phyloP scores from a whole-genome alignment of 1,140 invertebrate species.

The Cephus cinctus region DNA sequence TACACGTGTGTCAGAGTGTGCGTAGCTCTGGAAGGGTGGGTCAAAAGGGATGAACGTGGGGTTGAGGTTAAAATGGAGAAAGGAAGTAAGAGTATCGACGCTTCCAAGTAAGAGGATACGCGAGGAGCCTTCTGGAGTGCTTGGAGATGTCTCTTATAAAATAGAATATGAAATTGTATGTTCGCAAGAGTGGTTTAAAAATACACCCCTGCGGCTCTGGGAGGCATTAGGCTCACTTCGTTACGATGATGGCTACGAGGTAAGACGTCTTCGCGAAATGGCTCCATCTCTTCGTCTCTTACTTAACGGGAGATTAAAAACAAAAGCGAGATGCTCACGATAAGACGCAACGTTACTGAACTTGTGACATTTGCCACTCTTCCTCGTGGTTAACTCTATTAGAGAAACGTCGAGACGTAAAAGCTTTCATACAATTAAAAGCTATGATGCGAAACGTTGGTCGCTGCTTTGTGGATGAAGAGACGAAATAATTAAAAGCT shows the following conservation, averaged over 20 bases:
- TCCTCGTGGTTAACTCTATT: no score
- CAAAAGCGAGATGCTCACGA: not conserved
- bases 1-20: no score
- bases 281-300: not conserved
- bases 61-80: not conserved
- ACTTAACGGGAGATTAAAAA: not conserved
- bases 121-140: constrained; percentile 9
- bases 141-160: constrained; percentile 21
- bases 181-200: constrained; percentile 22
- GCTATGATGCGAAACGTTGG: no score
- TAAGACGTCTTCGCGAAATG: constrained; percentile 4
- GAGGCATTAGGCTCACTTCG: constrained; percentile 20
- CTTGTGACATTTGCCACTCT: no score
- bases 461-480: no score
- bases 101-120: constrained; percentile 8
- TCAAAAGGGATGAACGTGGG: no score
- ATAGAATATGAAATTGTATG: constrained; percentile 27
- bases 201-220: constrained; percentile 15
- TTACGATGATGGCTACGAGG: constrained; percentile 19
- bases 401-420: no score
- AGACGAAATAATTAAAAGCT: no score
- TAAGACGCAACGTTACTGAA: constrained; percentile 14
- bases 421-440: no score
- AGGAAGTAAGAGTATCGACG: not conserved
- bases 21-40: no score